phyloP scores from a whole-genome alignment of 1,140 invertebrate species.

The Drosophila takahashii region DNA sequence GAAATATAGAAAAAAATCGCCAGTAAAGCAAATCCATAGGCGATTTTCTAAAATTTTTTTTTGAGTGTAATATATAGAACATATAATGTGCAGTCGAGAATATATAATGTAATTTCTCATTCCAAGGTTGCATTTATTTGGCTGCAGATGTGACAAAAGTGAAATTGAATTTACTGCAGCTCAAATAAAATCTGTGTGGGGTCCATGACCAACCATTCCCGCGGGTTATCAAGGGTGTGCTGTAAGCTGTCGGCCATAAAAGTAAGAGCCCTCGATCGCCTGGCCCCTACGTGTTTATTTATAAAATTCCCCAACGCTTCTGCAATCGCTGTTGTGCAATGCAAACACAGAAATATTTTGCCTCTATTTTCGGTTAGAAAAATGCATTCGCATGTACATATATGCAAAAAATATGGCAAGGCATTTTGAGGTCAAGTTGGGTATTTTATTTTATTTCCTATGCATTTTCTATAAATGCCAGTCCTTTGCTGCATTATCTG shows the following conservation, averaged over 20 bases:
- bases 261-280: conserved; percentile 46
- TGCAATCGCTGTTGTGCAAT: conserved; percentile 55
- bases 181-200: conserved; percentile 10
- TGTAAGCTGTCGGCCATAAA: conserved; percentile 48
- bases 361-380: conserved; percentile 22
- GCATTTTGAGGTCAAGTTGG: conserved; percentile 26
- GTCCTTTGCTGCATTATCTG: neutral
- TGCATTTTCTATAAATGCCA: neutral
- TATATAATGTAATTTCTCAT: conserved; percentile 14
- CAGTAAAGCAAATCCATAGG: too few species aligned
- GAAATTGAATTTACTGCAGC: conserved; percentile 52
- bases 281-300: conserved; percentile 56
- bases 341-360: conserved; percentile 20
- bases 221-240: conserved; percentile 60
- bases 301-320: conserved; percentile 37
- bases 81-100: conserved; percentile 19
- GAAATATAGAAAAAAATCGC: too few species aligned
- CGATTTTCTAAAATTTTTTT: too few species aligned
- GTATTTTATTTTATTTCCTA: neutral
- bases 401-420: conserved; percentile 15
- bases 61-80: too few species aligned
- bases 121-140: conserved; percentile 43
- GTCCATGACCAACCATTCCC: conserved; percentile 59
- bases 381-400: conserved; percentile 16
- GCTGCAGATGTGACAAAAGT: conserved; percentile 64